phyloP scores from a whole-genome alignment of 2,888 invertebrate species.

The Gibbula magus region DNA sequence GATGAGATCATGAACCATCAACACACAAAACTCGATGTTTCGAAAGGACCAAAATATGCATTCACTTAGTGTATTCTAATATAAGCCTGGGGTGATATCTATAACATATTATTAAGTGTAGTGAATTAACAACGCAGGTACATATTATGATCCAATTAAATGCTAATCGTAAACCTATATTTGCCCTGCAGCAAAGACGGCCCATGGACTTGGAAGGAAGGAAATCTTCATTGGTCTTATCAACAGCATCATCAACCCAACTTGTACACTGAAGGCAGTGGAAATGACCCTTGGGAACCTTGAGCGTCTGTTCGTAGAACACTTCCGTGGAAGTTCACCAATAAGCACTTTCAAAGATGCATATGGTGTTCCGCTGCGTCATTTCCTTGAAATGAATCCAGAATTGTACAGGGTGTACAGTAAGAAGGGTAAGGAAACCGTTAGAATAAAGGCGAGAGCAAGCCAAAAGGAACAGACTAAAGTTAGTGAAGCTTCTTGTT shows the following conservation, averaged over 20 bases:
- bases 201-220: background rate
- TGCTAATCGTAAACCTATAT: no score
- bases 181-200: no score
- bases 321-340: background rate
- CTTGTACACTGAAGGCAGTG: background rate
- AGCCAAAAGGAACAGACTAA: background rate
- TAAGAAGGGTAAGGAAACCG: background rate
- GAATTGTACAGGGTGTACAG: constrained; percentile 14
- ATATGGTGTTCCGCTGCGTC: constrained; percentile 3
- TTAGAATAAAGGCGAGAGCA: background rate
- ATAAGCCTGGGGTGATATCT: no score
- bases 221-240: constrained; percentile 8
- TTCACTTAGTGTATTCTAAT: no score
- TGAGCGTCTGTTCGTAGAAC: background rate
- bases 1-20: no score
- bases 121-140: no score
- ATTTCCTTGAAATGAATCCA: constrained; percentile 25
- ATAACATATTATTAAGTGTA: no score
- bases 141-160: no score
- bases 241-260: constrained; percentile 20
- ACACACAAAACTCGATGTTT: no score
- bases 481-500: no score
- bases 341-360: constrained; percentile 20
- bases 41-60: no score
- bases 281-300: background rate